Percentiles rank a stretch among this genome's conserved stretches.
Evolutionary conservation across 2,888 invertebrate genomes (phyloP).

Genomic region (Notodonta ziczac): DNA sequence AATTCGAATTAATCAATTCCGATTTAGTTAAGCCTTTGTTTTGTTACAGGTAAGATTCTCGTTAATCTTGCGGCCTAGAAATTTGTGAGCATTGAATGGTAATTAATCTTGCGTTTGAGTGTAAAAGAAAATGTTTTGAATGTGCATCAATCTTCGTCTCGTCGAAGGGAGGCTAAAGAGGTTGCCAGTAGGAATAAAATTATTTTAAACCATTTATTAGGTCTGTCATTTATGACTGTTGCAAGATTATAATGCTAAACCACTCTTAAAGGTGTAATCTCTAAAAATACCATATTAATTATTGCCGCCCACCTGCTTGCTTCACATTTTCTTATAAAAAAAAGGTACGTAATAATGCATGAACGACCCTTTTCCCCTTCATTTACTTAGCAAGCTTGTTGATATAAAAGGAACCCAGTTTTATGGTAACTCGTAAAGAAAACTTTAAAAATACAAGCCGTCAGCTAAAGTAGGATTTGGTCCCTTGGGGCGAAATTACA

Average conservation of each 20-base stretch:
- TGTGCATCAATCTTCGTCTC: background rate
- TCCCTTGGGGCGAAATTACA: conserved; percentile 24
- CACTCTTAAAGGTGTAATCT: too few species aligned
- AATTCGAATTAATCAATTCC: conserved; percentile 27
- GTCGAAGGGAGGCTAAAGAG: background rate
- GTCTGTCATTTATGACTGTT: background rate
- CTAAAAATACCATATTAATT: too few species aligned
- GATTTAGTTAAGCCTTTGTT: conserved; percentile 13
- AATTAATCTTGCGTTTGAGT: conserved; percentile 23
- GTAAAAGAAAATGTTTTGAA: background rate
- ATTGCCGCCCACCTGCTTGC: background rate
- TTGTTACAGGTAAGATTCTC: conserved; percentile 41
- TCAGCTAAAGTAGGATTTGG: conserved; percentile 27
- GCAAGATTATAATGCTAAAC: too few species aligned
- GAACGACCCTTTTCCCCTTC: background rate
- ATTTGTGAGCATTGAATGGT: conserved; percentile 28
- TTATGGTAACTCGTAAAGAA: background rate
- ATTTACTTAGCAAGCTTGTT: conserved; percentile 2
- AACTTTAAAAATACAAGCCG: conserved; percentile 8
- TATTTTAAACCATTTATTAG: background rate
- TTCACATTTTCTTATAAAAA: background rate
- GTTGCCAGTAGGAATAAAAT: background rate
- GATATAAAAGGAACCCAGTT: conserved; percentile 2
- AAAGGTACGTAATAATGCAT: conserved; percentile 3
- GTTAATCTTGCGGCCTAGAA: conserved; percentile 30